Evolutionary conservation across 2,888 invertebrate species (phyloP), one percentile per base, ranked within the genome.

Genomic region (Bimastos eiseni): DNA sequence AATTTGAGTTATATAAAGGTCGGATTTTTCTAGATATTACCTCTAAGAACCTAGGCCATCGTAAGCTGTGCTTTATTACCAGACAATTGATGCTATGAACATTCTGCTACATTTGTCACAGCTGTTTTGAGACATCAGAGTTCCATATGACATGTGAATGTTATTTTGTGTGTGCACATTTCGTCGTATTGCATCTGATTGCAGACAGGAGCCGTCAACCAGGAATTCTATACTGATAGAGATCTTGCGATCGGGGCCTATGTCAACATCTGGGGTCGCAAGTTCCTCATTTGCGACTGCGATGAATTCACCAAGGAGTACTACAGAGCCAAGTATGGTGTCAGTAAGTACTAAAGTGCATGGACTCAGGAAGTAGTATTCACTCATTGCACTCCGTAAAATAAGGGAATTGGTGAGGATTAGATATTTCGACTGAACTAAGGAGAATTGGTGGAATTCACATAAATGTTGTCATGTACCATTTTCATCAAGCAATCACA

Each of bases 241-340:
- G 98, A 98, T 95, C 95, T 98, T 44, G 96, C 96, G 83, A 97
- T 98, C 92, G 98, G 98, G 0, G 96, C 97, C 0, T 96, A 97
- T 0, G 94, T 98, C 1, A 97, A 97, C 94, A 97, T 97, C 11
- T 98, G 96, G 94, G 98, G 98, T 2, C 96, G 98, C 36, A 97
- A 97, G 92, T 96, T 98, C 37, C 96, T 97, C 0, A 95, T 98
- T 0, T 97, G 97, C 0, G 97, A 97, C 94, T 97, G 98, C 93
- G 98, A 98, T 95, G 96, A 96, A 2, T 98, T 97, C 93, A 98
- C 98, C 0, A 97, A 97, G 94, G 97, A 97, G 91, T 98, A 97
- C 95, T 98, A 98, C 95, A 96, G 96, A 6, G 96, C 96, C 90
- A 97, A 97, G 92, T 97, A 96, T 95, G 92, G 92, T 89, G 90